Percentiles rank a stretch among this genome's conserved stretches.
phyloP scores from a whole-genome alignment of 2,888 invertebrate species.

The Hydriomena furcata region DNA sequence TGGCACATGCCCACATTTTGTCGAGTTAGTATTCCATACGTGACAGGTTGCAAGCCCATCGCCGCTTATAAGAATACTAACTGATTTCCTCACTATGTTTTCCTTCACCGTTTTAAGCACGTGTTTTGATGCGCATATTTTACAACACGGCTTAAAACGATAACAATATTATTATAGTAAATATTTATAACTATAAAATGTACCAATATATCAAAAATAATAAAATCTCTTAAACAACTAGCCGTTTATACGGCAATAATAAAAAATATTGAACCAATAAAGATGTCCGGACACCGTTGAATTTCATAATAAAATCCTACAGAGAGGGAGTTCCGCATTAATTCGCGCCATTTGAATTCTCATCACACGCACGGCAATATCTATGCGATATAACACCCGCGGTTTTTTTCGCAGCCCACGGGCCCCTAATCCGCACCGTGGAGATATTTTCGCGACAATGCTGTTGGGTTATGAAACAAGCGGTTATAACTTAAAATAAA shows the following conservation, averaged over 20 bases:
- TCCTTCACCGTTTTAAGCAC: too few relatives aligned
- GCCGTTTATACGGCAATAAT: not conserved
- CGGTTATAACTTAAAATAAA: conserved; percentile 21
- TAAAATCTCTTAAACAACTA: not conserved
- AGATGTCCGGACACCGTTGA: conserved; percentile 14
- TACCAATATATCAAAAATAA: not conserved
- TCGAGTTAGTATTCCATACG: too few relatives aligned
- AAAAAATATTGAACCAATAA: conserved; percentile 13
- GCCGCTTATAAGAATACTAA: too few relatives aligned
- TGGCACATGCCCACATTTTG: too few relatives aligned
- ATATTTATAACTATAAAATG: too few relatives aligned
- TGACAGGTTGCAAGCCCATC: too few relatives aligned
- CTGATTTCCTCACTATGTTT: too few relatives aligned
- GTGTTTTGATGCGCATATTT: too few relatives aligned
- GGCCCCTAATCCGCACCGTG: conserved; percentile 65
- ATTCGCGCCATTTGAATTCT: conserved; percentile 58
- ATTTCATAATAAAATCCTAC: conserved; percentile 20
- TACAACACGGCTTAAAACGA: too few relatives aligned
- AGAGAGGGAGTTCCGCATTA: conserved; percentile 39
- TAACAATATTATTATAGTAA: too few relatives aligned
- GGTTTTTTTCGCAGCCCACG: conserved; percentile 50
- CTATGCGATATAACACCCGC: conserved; percentile 53
- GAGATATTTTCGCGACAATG: conserved; percentile 59
- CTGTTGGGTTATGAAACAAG: conserved; percentile 45
- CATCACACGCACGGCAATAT: conserved; percentile 57